Percentiles rank a stretch among this genome's conserved stretches.
Conservation (phyloP, 2,888 invertebrate genomes). For the Aricia artaxerxes region DNA sequence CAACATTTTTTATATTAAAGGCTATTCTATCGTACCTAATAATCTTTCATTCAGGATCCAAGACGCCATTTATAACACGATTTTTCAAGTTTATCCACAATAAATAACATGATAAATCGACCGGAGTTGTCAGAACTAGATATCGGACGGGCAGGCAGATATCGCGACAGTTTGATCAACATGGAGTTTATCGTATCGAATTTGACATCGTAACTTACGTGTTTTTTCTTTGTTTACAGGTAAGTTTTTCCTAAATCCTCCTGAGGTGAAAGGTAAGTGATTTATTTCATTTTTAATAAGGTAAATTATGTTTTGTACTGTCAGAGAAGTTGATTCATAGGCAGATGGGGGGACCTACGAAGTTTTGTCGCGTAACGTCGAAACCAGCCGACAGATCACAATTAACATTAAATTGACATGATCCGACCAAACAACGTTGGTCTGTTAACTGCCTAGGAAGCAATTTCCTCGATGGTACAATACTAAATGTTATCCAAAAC, state of each 20-base stretch:
- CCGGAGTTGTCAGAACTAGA: neutral
- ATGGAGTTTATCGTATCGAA: neutral
- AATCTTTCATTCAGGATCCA: neutral
- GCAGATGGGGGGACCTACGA: too few relatives aligned
- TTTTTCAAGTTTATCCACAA: neutral
- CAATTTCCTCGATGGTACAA: neutral
- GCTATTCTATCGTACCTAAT: neutral
- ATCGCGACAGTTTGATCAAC: neutral
- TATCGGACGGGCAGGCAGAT: constrained; percentile 8
- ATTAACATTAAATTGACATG: too few relatives aligned
- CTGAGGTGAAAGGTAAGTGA: neutral
- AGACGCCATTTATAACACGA: neutral
- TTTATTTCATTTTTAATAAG: neutral
- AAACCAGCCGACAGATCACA: too few relatives aligned
- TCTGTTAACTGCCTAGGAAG: too few relatives aligned
- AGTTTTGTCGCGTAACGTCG: too few relatives aligned
- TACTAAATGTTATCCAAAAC: neutral
- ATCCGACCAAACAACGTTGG: too few relatives aligned
- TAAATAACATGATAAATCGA: constrained; percentile 9
- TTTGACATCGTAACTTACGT: constrained; percentile 4
- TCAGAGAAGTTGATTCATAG: too few relatives aligned
- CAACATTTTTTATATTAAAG: neutral
- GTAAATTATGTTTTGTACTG: neutral
- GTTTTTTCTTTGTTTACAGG: constrained; percentile 10
- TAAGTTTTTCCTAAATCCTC: neutral